Conservation (phyloP, 2,113 vertebrate species). For the Dicentrarchus labrax region DNA sequence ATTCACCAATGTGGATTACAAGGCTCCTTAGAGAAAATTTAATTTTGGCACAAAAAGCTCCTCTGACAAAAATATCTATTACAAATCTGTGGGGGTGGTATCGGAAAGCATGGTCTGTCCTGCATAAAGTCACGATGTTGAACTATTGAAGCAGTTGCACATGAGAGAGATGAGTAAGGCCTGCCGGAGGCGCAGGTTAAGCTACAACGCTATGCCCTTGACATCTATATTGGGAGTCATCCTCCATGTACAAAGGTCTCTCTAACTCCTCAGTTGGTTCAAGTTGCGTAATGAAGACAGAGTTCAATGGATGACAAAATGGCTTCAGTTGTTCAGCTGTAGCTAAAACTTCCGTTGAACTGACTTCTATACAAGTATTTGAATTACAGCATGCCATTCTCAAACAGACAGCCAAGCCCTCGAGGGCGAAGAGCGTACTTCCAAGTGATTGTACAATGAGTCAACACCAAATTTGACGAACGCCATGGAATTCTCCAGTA, state of each 20-base stretch:
- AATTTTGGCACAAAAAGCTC: too few species aligned
- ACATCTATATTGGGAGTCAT: slow-evolving; percentile 56
- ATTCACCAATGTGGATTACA: background rate
- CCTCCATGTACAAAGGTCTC: slow-evolving; percentile 41
- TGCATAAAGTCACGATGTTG: slow-evolving; percentile 41
- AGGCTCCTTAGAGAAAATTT: background rate
- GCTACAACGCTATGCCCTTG: slow-evolving; percentile 31
- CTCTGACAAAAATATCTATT: background rate
- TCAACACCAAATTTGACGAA: slow-evolving; percentile 37
- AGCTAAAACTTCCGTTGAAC: background rate
- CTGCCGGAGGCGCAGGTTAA: slow-evolving; percentile 41
- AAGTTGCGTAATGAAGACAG: slow-evolving; percentile 17
- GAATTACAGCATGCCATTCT: background rate
- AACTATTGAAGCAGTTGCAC: slow-evolving; percentile 49
- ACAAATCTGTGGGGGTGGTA: background rate
- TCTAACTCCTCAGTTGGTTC: slow-evolving; percentile 17
- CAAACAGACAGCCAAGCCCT: slow-evolving; percentile 28
- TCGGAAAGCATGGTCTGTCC: slow-evolving; percentile 28
- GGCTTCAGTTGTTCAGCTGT: background rate
- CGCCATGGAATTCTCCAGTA: slow-evolving; percentile 20
- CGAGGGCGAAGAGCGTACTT: slow-evolving; percentile 10
- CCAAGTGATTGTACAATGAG: slow-evolving; percentile 22
- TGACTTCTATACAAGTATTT: slow-evolving; percentile 1
- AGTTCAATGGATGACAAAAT: slow-evolving; percentile 19
- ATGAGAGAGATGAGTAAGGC: slow-evolving; percentile 49